Evolutionary conservation across 2,113 vertebrate genomes (phyloP).

Genomic region (Sebastes fasciatus): DNA sequence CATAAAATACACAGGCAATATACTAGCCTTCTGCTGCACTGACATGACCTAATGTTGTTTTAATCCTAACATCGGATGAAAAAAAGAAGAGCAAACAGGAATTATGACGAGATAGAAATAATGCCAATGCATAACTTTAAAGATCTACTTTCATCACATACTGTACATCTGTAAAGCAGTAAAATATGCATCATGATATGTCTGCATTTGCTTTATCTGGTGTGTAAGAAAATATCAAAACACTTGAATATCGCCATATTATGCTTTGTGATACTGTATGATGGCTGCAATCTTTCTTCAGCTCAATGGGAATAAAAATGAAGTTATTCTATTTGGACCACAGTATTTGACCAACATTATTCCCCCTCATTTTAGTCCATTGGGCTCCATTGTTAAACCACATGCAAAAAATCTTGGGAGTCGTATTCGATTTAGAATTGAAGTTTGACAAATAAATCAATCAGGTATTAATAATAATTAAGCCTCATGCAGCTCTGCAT

Average conservation of each 20-base stretch:
- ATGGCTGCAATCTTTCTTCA: background rate
- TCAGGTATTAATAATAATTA: background rate
- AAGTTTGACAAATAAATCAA: background rate
- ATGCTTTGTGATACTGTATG: background rate
- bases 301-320: background rate
- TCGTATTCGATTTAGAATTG: background rate
- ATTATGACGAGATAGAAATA: background rate
- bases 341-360: background rate
- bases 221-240: too few species aligned
- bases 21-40: background rate
- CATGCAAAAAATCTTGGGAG: background rate
- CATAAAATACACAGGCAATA: slow-evolving; percentile 10
- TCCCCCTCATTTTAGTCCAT: background rate
- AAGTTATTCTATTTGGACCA: background rate
- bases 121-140: background rate
- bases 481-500: background rate
- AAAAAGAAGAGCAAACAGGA: background rate
- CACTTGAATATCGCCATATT: too few species aligned
- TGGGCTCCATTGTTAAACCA: background rate
- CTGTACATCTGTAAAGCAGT: background rate
- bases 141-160: background rate
- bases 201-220: background rate
- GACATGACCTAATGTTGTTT: background rate
- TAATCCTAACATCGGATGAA: background rate
- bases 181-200: background rate